Evolutionary conservation across 2,797 vertebrate species (phyloP).

Genomic region (Lagorchestes hirsutus): DNA sequence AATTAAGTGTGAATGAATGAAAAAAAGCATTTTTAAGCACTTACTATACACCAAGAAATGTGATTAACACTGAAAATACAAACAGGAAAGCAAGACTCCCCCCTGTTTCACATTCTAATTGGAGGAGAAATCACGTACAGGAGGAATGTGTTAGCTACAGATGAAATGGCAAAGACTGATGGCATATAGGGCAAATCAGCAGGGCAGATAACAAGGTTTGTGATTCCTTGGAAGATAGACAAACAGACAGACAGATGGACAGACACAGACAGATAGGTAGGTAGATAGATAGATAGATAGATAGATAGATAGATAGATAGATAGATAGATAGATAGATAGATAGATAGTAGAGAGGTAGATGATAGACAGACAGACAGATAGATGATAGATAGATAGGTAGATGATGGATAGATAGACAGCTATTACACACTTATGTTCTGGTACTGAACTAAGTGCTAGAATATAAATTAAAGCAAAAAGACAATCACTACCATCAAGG

Average conservation of each 20-base stretch:
- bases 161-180: background rate
- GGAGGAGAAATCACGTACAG: background rate
- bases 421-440: background rate
- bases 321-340: no score
- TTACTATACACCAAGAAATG: background rate
- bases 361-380: no score
- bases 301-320: no score
- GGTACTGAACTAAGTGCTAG: background rate
- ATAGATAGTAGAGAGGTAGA: no score
- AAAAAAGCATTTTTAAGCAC: background rate
- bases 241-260: background rate
- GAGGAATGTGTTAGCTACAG: background rate
- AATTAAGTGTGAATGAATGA: background rate
- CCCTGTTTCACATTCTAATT: background rate
- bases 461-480: background rate
- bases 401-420: background rate
- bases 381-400: no score
- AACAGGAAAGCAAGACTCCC: background rate
- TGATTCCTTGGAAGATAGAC: background rate
- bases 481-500: background rate
- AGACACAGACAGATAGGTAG: no score
- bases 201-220: background rate
- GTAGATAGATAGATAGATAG: no score
- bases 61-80: background rate
- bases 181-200: background rate